Percentiles rank a stretch among this genome's conserved stretches.
These are phyloP conservation scores for Pollenia amentaria DNA, from an alignment of 2,888 invertebrate genomes.

Conservation along the genomic window DNA sequence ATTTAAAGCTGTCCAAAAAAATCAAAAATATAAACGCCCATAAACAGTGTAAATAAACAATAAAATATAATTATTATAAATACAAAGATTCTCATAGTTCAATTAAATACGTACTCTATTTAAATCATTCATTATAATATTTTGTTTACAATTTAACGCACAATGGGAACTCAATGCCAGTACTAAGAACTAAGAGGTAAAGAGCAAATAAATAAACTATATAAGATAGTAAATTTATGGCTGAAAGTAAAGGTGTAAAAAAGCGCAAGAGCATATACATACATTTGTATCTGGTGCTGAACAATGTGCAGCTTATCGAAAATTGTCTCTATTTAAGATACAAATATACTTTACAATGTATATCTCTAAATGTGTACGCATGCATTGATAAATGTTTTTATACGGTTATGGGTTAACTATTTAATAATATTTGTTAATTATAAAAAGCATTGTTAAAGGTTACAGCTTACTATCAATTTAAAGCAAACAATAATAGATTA, in stretches of 20 bases:
- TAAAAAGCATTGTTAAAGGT: conserved; percentile 65
- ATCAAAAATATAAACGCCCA: background rate
- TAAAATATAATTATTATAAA: background rate
- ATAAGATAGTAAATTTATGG: conserved; percentile 58
- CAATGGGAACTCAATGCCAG: background rate
- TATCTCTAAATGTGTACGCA: background rate
- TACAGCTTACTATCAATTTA: conserved; percentile 42
- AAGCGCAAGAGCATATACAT: background rate
- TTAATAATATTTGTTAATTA: conserved; percentile 72
- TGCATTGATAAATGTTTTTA: background rate
- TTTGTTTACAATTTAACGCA: conserved; percentile 17
- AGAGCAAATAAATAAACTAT: conserved; percentile 55
- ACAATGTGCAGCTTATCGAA: conserved; percentile 37
- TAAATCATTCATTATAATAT: conserved; percentile 30
- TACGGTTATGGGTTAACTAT: conserved; percentile 68
- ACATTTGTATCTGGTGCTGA: background rate
- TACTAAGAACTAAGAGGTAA: background rate
- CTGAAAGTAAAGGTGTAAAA: conserved; percentile 54
- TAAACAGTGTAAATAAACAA: background rate
- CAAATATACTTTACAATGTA: background rate
- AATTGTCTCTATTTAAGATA: conserved; percentile 17
- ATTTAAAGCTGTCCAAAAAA: background rate
- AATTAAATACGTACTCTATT: conserved; percentile 17
- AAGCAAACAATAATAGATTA: conserved; percentile 10
- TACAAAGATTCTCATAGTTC: conserved; percentile 7